phyloP scores from a whole-genome alignment of 1,140 invertebrate species.

The Oreohelix idahoensis region DNA sequence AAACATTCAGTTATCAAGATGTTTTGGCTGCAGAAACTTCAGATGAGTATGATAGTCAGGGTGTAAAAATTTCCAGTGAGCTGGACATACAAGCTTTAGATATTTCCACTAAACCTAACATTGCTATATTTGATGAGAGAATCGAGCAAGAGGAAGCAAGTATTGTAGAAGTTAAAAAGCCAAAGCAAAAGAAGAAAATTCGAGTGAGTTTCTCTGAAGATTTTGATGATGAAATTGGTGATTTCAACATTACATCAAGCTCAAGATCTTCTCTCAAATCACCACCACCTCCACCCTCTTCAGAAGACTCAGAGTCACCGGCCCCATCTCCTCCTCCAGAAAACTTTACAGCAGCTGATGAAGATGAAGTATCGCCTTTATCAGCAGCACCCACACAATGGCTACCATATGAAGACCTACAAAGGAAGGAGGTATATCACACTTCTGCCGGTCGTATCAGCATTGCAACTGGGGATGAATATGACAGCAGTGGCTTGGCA shows the following conservation, averaged over 20 bases:
- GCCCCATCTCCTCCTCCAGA: not conserved
- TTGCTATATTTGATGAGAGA: not conserved
- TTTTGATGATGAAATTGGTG: slow-evolving; percentile 34
- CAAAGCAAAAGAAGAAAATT: slow-evolving; percentile 36
- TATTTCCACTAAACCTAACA: not conserved
- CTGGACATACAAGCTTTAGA: not conserved
- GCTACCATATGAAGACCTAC: not conserved
- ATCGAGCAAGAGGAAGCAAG: not conserved
- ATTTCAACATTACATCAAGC: slow-evolving; percentile 2
- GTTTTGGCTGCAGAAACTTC: not conserved
- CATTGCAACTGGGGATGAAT: slow-evolving; percentile 46
- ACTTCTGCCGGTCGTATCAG: slow-evolving; percentile 60
- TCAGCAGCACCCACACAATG: not conserved
- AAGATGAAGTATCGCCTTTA: not conserved
- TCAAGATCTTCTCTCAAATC: slow-evolving; percentile 9
- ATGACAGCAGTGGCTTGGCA: not conserved
- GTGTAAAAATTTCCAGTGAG: not conserved
- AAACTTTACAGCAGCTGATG: not conserved
- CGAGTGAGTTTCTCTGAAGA: slow-evolving; percentile 38
- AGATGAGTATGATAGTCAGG: not conserved
- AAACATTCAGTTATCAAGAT: not conserved
- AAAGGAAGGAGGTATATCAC: slow-evolving; percentile 56
- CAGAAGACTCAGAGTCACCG: slow-evolving; percentile 8
- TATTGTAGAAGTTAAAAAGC: not conserved
- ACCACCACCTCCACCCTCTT: slow-evolving; percentile 5